A percentile compares a stretch with the other conserved stretches of the same genome.
phyloP scores from a whole-genome alignment of 2,888 invertebrate genomes.

The Macrosoma leucophasiata region DNA sequence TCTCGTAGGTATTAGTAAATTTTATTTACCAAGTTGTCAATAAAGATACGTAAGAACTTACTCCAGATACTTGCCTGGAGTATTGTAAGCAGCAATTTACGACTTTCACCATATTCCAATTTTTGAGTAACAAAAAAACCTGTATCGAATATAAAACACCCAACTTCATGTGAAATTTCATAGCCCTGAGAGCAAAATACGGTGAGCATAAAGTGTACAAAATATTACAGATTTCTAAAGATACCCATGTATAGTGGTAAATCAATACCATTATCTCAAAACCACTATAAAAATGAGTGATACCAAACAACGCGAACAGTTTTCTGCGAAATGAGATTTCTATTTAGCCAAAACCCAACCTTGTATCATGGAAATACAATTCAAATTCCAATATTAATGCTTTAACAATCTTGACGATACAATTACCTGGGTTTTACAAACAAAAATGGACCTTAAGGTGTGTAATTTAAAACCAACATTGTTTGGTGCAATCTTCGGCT shows the following conservation, averaged over 20 bases:
- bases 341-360: conserved; percentile 23
- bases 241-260: conserved; percentile 55
- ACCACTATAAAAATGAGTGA: conserved; percentile 69
- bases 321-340: conserved; percentile 41
- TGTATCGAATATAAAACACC: too few relatives aligned
- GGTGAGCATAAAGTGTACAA: conserved; percentile 23
- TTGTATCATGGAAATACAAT: conserved; percentile 17
- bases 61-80: too few relatives aligned
- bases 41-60: too few relatives aligned
- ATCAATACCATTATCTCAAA: conserved; percentile 73
- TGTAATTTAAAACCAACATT: conserved; percentile 28
- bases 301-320: conserved; percentile 43
- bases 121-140: too few relatives aligned
- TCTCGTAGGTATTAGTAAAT: too few relatives aligned
- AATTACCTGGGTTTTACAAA: conserved; percentile 31
- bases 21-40: too few relatives aligned
- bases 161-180: conserved; percentile 23
- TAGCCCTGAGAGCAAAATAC: conserved; percentile 23
- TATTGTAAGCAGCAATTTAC: too few relatives aligned
- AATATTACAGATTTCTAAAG: conserved; percentile 49
- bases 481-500: conserved; percentile 13
- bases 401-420: conserved; percentile 21
- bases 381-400: conserved; percentile 19
- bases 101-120: too few relatives aligned
- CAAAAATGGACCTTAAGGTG: conserved; percentile 35